Evolutionary conservation across 2,888 invertebrate genomes (phyloP).

Genomic region (Tipula lateralis): DNA sequence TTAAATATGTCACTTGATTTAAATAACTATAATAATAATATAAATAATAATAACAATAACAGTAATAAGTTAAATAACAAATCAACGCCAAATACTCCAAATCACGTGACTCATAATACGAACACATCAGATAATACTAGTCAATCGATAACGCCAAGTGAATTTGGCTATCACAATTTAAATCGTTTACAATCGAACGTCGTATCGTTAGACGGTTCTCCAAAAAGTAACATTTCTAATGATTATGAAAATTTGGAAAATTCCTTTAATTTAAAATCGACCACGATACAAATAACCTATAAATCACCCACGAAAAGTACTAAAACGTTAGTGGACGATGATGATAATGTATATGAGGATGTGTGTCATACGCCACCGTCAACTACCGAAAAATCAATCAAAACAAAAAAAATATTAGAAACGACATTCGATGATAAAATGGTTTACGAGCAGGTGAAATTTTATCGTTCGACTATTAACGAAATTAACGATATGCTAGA

Average conservation of each 20-base stretch:
- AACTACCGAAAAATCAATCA: background rate
- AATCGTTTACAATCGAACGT: constrained; percentile 46
- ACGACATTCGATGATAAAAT: constrained; percentile 54
- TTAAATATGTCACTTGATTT: constrained; percentile 48
- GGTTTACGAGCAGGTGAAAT: constrained; percentile 72
- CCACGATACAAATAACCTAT: constrained; percentile 67
- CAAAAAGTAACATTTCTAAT: constrained; percentile 42
- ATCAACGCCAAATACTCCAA: constrained; percentile 41
- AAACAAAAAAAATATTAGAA: constrained; percentile 51
- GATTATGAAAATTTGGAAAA: constrained; percentile 42
- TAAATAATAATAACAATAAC: constrained; percentile 4
- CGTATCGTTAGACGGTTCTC: constrained; percentile 47
- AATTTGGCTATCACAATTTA: constrained; percentile 48
- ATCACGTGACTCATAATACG: constrained; percentile 44
- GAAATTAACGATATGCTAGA: constrained; percentile 63
- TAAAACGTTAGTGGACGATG: constrained; percentile 52
- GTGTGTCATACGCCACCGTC: constrained; percentile 37
- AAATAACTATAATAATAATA: constrained; percentile 35
- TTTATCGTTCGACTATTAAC: constrained; percentile 66
- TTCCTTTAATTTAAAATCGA: constrained; percentile 52
- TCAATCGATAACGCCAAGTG: constrained; percentile 50
- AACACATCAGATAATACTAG: constrained; percentile 47
- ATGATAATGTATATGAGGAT: constrained; percentile 50
- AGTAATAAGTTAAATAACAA: constrained; percentile 37
- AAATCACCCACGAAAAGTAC: constrained; percentile 54